These are phyloP conservation scores for Notospermus geniculatus DNA, from an alignment of 1,140 invertebrate genomes.

Conservation along the genomic window DNA sequence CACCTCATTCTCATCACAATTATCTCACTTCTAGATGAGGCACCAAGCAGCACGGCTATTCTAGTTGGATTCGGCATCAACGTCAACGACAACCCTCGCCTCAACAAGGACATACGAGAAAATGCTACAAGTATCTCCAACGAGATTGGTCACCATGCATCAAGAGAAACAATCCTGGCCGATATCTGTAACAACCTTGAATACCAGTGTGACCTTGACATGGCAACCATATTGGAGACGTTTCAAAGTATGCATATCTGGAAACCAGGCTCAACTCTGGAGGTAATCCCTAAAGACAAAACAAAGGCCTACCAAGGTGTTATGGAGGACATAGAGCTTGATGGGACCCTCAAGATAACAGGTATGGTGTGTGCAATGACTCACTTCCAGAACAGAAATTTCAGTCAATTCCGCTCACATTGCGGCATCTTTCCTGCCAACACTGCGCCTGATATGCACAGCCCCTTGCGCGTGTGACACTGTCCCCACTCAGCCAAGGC, in stretches of 20 bases:
- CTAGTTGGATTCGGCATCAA: constrained; percentile 33
- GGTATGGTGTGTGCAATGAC: no score
- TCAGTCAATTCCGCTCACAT: no score
- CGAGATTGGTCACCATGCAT: constrained; percentile 25
- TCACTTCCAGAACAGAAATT: no score
- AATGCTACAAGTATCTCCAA: constrained; percentile 30
- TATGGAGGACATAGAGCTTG: neutral
- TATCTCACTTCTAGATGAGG: no score
- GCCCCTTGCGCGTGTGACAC: no score
- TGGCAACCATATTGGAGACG: constrained; percentile 11
- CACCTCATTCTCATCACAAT: no score
- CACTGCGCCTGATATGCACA: no score
- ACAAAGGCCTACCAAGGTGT: neutral
- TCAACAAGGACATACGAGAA: constrained; percentile 20
- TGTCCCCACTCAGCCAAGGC: no score
- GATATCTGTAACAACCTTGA: constrained; percentile 28
- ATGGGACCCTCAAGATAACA: neutral
- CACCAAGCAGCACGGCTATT: no score
- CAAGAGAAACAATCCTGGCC: constrained; percentile 27
- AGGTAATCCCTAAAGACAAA: neutral
- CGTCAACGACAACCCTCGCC: constrained; percentile 32
- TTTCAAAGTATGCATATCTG: constrained; percentile 11
- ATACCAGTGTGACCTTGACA: constrained; percentile 6
- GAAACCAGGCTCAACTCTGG: constrained; percentile 1
- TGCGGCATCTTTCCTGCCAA: no score